These are phyloP conservation scores for Eilema caniola DNA, from an alignment of 2,888 invertebrate genomes.

Conservation along the genomic window DNA sequence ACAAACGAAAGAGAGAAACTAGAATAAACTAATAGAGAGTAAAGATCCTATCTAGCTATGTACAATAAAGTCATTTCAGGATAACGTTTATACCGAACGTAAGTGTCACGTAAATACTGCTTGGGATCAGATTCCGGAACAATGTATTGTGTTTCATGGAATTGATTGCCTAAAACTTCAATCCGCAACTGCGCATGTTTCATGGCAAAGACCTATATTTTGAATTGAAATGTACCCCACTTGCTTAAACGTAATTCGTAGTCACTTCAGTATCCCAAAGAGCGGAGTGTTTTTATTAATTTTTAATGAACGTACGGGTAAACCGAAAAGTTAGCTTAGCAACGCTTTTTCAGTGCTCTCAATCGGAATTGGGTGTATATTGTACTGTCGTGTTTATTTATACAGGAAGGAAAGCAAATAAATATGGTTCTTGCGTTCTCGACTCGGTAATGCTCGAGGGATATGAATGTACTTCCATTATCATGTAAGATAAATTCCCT, in stretches of 20 bases:
- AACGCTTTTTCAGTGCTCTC: neutral
- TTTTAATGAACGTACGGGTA: neutral
- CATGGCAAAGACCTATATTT: neutral
- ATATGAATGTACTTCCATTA: neutral
- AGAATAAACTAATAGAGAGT: no score
- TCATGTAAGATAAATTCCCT: neutral
- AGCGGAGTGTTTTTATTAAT: neutral
- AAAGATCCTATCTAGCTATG: no score
- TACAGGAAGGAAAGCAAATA: neutral
- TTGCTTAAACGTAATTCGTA: neutral
- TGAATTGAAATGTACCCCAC: neutral
- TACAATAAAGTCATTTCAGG: no score
- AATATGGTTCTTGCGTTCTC: neutral
- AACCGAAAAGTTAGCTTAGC: no score
- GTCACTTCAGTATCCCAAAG: neutral
- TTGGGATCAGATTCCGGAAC: no score
- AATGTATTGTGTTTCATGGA: no score
- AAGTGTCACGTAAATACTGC: no score
- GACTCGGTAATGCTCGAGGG: neutral
- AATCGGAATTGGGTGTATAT: neutral
- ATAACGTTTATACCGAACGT: no score
- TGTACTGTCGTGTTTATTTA: neutral
- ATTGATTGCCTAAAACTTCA: no score
- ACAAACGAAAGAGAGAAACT: no score
- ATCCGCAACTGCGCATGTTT: neutral